Evolutionary conservation across 2,113 vertebrate species (phyloP), one percentile per base, ranked within the genome.

Genomic region (Neolamprologus ventralis): DNA sequence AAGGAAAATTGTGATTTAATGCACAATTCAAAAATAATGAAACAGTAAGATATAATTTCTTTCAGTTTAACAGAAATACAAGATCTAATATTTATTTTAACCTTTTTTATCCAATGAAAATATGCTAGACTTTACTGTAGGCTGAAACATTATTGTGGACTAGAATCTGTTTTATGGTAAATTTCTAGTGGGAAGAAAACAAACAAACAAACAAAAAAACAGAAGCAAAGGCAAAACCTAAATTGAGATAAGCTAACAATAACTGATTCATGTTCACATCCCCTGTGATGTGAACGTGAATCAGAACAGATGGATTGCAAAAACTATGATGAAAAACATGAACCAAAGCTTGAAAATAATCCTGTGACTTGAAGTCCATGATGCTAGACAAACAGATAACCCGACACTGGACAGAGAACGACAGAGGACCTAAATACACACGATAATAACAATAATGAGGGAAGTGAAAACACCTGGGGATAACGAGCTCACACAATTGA

Each of bases 331-430:
- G 60, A 21, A n/a, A n/a, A 65, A 37, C 60, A 37, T 58, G 10
- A 65, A 65, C 6, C 60, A 12, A n/a, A 37, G 60, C 6, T 37
- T 21, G 4, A 65, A 37, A 65, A 3, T 37, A n/a, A 21, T n/a
- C 33, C 60, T 65, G 60, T 37, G 33, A 65, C 60, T 65, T 65
- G 10, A n/a, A 7, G 10, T 37, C 31, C 17, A 37, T 65, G 60
- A 65, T n/a, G 33, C 60, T n/a, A 65, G 6, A 37, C 33, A 37
- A n/a, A 7, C 60, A 65, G 33, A 65, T 7, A 65, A 5, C 60
- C 19, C 0, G 0, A 37, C 33, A 65, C 60, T n/a, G 19, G 0
- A 21, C 19, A 65, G 10, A n/a, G 60, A n/a, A 37, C 1, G 0
- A 65, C 33, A 65, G 33, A 37, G 33, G 60, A 37, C 33, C 10